Evolutionary conservation across 2,113 vertebrate species (phyloP).

Genomic region (Albula glossodonta): DNA sequence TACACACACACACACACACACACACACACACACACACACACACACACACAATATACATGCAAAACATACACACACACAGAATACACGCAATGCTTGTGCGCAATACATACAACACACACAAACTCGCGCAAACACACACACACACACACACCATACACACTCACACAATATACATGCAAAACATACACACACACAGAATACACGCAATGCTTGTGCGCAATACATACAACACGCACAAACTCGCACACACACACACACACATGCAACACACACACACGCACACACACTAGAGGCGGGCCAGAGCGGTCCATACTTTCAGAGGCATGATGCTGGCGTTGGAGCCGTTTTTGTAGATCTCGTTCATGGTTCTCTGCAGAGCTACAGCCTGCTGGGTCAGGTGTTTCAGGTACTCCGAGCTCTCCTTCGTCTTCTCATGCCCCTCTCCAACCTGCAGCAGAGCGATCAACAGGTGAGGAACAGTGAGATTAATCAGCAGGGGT

Average conservation of each 20-base stretch:
- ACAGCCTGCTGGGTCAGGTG: slow-evolving; percentile 98
- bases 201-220: too few relatives aligned
- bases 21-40: not conserved
- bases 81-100: too few relatives aligned
- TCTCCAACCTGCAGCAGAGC: slow-evolving; percentile 82
- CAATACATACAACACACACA: not conserved
- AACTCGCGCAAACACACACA: not conserved
- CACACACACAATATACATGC: not conserved
- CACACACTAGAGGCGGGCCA: not conserved
- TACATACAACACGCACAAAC: too few relatives aligned
- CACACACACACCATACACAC: not conserved
- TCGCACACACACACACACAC: too few relatives aligned
- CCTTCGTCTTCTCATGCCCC: slow-evolving; percentile 95
- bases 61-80: too few relatives aligned
- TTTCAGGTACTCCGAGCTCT: slow-evolving; percentile 97
- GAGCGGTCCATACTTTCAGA: slow-evolving; percentile 78
- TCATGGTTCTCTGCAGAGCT: slow-evolving; percentile 97
- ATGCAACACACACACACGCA: not conserved
- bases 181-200: too few relatives aligned
- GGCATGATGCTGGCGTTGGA: slow-evolving; percentile 93
- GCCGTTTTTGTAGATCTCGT: slow-evolving; percentile 97
- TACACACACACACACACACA: not conserved
- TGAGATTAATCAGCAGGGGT: too few relatives aligned
- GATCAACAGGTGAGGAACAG: too few relatives aligned
- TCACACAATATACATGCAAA: not conserved